Evolutionary conservation across 2,888 invertebrate genomes (phyloP).

Genomic region (Amphipoea lucens): DNA sequence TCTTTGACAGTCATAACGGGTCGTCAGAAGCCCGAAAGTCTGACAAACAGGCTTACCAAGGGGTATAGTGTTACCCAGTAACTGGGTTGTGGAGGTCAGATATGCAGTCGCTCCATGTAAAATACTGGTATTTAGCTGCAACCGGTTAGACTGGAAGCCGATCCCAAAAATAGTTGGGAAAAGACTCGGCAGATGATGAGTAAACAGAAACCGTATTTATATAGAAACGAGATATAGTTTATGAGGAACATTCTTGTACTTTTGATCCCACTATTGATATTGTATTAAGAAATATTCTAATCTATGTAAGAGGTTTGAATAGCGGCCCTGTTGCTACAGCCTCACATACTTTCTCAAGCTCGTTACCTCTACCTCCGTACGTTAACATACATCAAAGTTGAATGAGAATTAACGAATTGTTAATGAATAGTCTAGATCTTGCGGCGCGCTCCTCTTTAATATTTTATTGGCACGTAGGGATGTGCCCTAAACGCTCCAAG

Average conservation of each 20-base stretch:
- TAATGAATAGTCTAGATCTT: conserved; percentile 68
- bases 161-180: too few relatives aligned
- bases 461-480: conserved; percentile 68
- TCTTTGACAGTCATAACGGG: too few relatives aligned
- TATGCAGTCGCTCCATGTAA: too few relatives aligned
- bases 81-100: too few relatives aligned
- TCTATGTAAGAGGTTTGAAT: background rate
- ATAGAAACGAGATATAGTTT: background rate
- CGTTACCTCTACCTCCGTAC: conserved; percentile 3
- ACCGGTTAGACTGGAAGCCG: too few relatives aligned
- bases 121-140: too few relatives aligned
- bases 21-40: too few relatives aligned
- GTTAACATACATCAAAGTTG: conserved; percentile 58
- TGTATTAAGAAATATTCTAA: background rate
- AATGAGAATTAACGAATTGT: conserved; percentile 64
- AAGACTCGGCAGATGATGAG: background rate
- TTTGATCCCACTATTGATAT: background rate
- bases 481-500: conserved; percentile 73
- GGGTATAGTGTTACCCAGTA: too few relatives aligned
- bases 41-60: too few relatives aligned
- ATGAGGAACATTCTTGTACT: background rate
- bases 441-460: conserved; percentile 67
- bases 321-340: background rate
- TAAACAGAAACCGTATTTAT: background rate
- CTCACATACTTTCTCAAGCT: conserved; percentile 12